A percentile compares a stretch with the other conserved stretches of the same genome.
Evolutionary conservation across 1,140 invertebrate species (phyloP).

Genomic region (Euwallacea fornicatus): DNA sequence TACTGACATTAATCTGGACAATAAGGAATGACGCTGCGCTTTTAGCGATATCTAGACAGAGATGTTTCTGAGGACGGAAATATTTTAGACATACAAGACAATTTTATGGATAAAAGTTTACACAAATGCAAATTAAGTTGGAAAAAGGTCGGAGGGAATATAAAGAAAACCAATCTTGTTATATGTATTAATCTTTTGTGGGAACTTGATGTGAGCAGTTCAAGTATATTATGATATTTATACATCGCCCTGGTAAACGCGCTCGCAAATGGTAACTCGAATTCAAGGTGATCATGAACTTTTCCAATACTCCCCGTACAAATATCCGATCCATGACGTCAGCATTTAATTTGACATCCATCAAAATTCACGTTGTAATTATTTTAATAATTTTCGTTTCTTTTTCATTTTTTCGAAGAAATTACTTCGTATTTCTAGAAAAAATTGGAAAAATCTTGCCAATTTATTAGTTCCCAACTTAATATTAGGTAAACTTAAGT

Average conservation of each 20-base stretch:
- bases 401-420: neutral
- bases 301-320: conserved; percentile 3
- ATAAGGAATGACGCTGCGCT: too few species aligned
- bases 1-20: too few species aligned
- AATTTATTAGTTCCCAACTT: neutral
- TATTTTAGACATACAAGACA: too few species aligned
- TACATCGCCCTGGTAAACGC: neutral
- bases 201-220: too few species aligned
- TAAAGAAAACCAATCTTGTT: too few species aligned
- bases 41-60: too few species aligned
- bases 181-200: too few species aligned
- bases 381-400: conserved; percentile 23
- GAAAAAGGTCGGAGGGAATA: too few species aligned
- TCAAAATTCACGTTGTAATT: conserved; percentile 30
- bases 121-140: too few species aligned
- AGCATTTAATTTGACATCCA: conserved; percentile 17
- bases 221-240: neutral
- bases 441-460: conserved; percentile 1
- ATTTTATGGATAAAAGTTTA: too few species aligned
- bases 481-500: conserved; percentile 12
- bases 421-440: conserved; percentile 4
- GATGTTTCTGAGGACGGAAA: too few species aligned
- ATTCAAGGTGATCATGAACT: too few species aligned
- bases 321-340: conserved; percentile 18
- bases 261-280: neutral